Evolutionary conservation across 2,888 invertebrate species (phyloP), one percentile per base, ranked within the genome.

Genomic region (Crocallis elinguaria): DNA sequence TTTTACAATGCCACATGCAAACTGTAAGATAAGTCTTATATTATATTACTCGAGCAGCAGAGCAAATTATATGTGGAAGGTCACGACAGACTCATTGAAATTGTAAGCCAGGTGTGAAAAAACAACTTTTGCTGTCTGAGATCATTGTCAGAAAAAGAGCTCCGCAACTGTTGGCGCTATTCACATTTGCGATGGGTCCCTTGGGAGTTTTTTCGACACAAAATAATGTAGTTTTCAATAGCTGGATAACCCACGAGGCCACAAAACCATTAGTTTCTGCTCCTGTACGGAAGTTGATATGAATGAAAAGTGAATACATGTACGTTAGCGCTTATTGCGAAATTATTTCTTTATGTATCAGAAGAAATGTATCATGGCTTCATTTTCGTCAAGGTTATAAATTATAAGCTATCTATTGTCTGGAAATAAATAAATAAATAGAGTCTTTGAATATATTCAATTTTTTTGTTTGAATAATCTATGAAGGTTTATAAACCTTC

Each of bases 21-120:
- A 35, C 27, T 3, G 23, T 36, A 25, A 44, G 39, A 41, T 48
- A 54, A 53, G 32, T 52, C 39, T 14, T 38, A 53, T 30, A 39
- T 39, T 35, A 16, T 42, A 36, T 23, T 23, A n/a, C 8, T 27
- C 23, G 21, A 42, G 30, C 13, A 8, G 45, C 33, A 45, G 16
- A 51, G 46, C 32, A 27, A 53, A 48, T 53, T 53, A 32, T 32
- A 19, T 33, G 33, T 36, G 30, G 37, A 53, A 53, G 53, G 53
- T 37, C 53, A 42, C 19, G 23, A 29, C 19, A 9, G 19, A 36
- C 9, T 37, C 48, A 19, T 17, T 30, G 29, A 36, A 51, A 23
- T 33, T n/a, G 25, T 21, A 33, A 38, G 45, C 17, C 35, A 46
- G 42, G 42, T 39, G 43, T 23, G 27, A 37, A 48, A 46, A 53